Conservation (phyloP, 2,113 vertebrate species). For the Alexandromys fortis region DNA sequence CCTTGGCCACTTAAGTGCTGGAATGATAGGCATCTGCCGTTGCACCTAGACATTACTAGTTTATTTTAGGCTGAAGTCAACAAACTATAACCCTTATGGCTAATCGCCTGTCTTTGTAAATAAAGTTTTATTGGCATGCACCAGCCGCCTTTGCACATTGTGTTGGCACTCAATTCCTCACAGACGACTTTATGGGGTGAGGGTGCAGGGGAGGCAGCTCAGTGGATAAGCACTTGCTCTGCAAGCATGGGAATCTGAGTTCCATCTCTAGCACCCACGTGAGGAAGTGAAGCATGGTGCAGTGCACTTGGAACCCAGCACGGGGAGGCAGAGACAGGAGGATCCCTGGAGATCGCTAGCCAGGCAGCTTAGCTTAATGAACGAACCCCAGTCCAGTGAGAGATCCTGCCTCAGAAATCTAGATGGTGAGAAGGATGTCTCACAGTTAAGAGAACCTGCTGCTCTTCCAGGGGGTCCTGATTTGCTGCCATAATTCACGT, state of each 20-base stretch:
- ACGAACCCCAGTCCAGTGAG: background rate
- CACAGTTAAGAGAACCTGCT: background rate
- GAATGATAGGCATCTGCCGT: background rate
- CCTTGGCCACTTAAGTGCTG: background rate
- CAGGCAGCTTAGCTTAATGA: background rate
- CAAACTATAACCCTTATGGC: background rate
- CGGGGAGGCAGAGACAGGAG: background rate
- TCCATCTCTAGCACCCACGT: background rate
- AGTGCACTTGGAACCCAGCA: background rate
- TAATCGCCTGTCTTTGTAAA: background rate
- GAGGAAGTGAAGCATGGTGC: background rate
- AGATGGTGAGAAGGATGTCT: background rate
- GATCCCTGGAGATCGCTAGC: background rate
- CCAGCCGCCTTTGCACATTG: accelerated
- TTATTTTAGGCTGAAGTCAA: background rate
- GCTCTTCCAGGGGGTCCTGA: too few relatives aligned
- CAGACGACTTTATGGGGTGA: background rate
- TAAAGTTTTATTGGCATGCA: conserved; percentile 40
- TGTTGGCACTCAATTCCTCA: background rate
- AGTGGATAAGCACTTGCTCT: background rate
- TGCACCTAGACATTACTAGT: background rate
- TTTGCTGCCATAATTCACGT: too few relatives aligned
- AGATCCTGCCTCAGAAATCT: background rate
- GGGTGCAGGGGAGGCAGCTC: background rate
- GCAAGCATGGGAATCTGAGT: background rate